A percentile compares a stretch with the other conserved stretches of the same genome.
Conservation (phyloP, 2,888 invertebrate species). For the Corbicula japonica region DNA sequence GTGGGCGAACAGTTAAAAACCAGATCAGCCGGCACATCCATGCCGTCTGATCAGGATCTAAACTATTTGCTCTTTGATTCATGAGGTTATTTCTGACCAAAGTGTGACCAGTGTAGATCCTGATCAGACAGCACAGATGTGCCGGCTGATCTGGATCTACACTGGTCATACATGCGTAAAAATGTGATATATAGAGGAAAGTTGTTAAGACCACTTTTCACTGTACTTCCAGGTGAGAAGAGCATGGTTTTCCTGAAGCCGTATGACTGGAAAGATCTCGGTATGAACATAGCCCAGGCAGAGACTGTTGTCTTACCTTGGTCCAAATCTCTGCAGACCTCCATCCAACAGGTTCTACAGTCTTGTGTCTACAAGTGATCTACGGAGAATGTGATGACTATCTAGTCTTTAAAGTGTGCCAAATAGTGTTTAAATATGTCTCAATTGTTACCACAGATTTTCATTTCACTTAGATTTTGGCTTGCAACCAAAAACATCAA, state of each 20-base stretch:
- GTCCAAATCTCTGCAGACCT: slow-evolving; percentile 44
- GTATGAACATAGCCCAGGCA: slow-evolving; percentile 42
- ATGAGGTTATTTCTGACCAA: neutral
- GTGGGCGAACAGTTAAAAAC: too few species aligned
- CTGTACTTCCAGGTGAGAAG: slow-evolving; percentile 34
- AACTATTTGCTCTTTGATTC: neutral
- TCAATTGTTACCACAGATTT: too few species aligned
- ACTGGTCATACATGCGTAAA: neutral
- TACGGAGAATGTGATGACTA: too few species aligned
- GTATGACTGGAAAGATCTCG: slow-evolving; percentile 50
- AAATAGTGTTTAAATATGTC: too few species aligned
- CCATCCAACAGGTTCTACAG: slow-evolving; percentile 35
- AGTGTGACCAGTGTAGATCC: neutral
- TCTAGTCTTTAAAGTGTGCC: too few species aligned
- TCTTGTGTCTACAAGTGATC: slow-evolving; percentile 2
- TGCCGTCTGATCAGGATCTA: too few species aligned
- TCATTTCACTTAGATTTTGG: too few species aligned
- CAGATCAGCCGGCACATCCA: too few species aligned
- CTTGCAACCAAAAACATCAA: too few species aligned
- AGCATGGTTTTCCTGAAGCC: slow-evolving; percentile 45
- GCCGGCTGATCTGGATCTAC: neutral
- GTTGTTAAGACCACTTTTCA: neutral
- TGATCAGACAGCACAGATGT: neutral
- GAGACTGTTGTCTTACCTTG: slow-evolving; percentile 52
- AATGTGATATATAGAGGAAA: neutral